Conservation (phyloP, 2,797 vertebrate genomes). For the Coilia nasus region DNA sequence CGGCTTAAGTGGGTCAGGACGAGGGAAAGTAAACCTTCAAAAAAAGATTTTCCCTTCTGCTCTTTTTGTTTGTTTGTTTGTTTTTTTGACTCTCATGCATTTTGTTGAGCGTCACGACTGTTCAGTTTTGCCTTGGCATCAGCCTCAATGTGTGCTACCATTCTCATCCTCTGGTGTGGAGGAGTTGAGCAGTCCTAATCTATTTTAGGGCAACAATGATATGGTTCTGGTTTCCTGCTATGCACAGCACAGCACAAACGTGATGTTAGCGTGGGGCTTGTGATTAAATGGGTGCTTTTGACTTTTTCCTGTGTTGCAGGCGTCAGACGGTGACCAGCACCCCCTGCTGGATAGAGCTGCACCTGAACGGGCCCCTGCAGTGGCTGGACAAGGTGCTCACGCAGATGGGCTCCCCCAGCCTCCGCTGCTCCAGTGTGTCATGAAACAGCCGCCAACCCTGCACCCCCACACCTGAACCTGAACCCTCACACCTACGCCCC, state of each 20-base stretch:
- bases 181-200: neutral
- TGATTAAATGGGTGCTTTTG: neutral
- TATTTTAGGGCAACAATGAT: neutral
- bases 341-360: slow-evolving; percentile 99
- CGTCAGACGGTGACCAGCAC: slow-evolving; percentile 99
- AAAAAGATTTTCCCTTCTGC: too few relatives aligned
- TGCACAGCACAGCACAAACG: too few relatives aligned
- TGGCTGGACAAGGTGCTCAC: slow-evolving; percentile 99
- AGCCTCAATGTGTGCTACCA: neutral
- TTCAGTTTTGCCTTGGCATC: too few relatives aligned
- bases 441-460: too few relatives aligned
- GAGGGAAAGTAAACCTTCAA: too few relatives aligned
- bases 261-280: neutral
- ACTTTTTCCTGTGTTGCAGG: slow-evolving; percentile 65
- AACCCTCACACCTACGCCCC: too few relatives aligned
- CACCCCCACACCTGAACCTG: too few relatives aligned
- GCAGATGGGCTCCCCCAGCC: slow-evolving; percentile 96
- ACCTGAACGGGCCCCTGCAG: slow-evolving; percentile 95
- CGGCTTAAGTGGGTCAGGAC: too few relatives aligned
- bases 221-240: neutral
- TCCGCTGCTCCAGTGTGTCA: slow-evolving; percentile 81
- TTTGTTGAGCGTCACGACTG: too few relatives aligned
- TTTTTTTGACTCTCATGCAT: too few relatives aligned
- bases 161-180: neutral
- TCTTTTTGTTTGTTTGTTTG: too few relatives aligned